Conservation (phyloP, 2,113 vertebrate species). For the Anguilla japonica region DNA sequence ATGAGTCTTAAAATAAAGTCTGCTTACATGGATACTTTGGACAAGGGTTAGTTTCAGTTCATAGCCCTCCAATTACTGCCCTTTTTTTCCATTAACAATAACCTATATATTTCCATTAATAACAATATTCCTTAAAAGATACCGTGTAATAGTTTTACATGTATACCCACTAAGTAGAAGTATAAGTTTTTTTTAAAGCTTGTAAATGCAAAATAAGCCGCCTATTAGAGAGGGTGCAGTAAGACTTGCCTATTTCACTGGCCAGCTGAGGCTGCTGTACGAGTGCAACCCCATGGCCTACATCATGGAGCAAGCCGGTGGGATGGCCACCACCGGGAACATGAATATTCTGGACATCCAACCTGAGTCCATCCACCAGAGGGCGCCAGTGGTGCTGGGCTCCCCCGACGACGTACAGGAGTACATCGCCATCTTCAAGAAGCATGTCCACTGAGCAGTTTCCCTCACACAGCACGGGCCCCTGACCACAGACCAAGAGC, state of each 20-base stretch:
- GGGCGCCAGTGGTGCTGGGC: slow-evolving; percentile 86
- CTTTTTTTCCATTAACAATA: no score
- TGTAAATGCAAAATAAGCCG: background rate
- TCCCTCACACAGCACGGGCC: no score
- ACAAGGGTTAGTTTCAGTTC: background rate
- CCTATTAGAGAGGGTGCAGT: background rate
- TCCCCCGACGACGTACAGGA: slow-evolving; percentile 92
- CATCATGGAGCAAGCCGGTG: slow-evolving; percentile 92
- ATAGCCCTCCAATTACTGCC: no score
- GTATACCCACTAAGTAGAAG: background rate
- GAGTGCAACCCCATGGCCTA: slow-evolving; percentile 98
- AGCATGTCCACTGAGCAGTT: slow-evolving; percentile 73
- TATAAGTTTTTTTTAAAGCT: background rate
- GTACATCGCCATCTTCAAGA: slow-evolving; percentile 83
- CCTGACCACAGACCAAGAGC: background rate
- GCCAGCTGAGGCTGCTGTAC: slow-evolving; percentile 87
- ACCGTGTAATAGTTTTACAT: background rate
- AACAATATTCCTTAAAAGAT: no score
- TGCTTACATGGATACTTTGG: background rate
- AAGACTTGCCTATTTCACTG: slow-evolving; percentile 35
- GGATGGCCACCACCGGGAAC: slow-evolving; percentile 87
- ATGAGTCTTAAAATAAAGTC: background rate
- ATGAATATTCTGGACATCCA: slow-evolving; percentile 84
- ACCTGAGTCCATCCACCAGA: slow-evolving; percentile 88
- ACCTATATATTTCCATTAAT: no score